Evolutionary conservation across 2,113 vertebrate species (phyloP).

Genomic region (Pholis gunnellus): DNA sequence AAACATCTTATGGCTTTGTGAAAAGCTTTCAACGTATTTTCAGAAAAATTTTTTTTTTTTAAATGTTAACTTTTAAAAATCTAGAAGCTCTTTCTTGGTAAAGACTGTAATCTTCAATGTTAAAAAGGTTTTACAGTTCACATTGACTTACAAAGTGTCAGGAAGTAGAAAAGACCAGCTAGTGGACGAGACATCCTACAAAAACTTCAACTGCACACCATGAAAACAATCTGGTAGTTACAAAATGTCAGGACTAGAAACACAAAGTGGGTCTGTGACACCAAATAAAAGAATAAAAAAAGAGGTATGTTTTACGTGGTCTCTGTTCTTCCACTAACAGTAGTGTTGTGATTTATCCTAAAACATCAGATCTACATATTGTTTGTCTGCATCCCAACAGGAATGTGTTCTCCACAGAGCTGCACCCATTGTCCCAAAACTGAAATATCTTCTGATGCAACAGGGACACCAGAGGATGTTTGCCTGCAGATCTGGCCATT

Average conservation of each 20-base stretch:
- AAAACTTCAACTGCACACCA: conserved; percentile 37
- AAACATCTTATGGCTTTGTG: conserved; percentile 73
- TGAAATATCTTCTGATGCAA: not conserved
- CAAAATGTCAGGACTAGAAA: conserved; percentile 26
- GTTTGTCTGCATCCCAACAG: conserved; percentile 31
- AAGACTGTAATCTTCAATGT: conserved; percentile 55
- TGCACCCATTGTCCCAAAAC: not conserved
- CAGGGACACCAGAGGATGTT: not conserved
- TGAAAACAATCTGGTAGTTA: conserved; percentile 28
- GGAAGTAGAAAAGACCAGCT: conserved; percentile 68
- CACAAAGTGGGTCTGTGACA: conserved; percentile 5
- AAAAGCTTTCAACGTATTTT: conserved; percentile 47
- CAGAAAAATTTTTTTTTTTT: conserved; percentile 25
- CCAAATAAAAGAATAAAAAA: not conserved
- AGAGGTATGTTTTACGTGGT: conserved; percentile 1
- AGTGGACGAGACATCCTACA: conserved; percentile 38
- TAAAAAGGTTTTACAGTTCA: conserved; percentile 76
- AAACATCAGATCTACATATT: conserved; percentile 39
- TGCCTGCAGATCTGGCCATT: conserved; percentile 2
- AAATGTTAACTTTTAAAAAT: conserved; percentile 72
- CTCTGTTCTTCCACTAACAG: not conserved
- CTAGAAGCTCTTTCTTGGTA: conserved; percentile 65
- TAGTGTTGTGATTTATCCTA: conserved; percentile 23
- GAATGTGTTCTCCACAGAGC: conserved; percentile 11
- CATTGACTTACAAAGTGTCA: conserved; percentile 72